phyloP scores from a whole-genome alignment of 2,888 invertebrate genomes.

The Opisthograptis luteolata region DNA sequence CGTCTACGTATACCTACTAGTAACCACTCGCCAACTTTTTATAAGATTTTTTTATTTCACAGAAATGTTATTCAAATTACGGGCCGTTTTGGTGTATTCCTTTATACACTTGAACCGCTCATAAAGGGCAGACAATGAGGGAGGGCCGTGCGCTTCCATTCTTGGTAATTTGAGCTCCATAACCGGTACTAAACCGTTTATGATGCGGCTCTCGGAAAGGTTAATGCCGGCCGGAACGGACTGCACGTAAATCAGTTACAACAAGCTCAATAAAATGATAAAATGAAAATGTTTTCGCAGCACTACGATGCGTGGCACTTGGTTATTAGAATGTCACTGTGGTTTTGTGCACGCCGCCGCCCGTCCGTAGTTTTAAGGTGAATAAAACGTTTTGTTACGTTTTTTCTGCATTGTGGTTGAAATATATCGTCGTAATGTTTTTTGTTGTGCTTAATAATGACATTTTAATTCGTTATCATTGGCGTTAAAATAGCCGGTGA shows the following conservation, averaged over 20 bases:
- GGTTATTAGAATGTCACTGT: slow-evolving; percentile 43
- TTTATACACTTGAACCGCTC: slow-evolving; percentile 73
- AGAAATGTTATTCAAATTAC: slow-evolving; percentile 76
- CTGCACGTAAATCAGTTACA: slow-evolving; percentile 66
- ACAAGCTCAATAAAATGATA: slow-evolving; percentile 61
- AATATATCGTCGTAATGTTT: slow-evolving; percentile 7
- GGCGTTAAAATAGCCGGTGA: too few relatives aligned
- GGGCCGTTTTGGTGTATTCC: slow-evolving; percentile 72
- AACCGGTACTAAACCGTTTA: slow-evolving; percentile 79
- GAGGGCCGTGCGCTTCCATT: slow-evolving; percentile 67
- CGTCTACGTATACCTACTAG: slow-evolving; percentile 34
- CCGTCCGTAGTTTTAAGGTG: slow-evolving; percentile 28
- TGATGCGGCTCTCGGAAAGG: slow-evolving; percentile 76
- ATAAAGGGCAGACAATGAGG: slow-evolving; percentile 76
- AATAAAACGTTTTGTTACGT: slow-evolving; percentile 30
- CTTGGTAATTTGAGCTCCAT: slow-evolving; percentile 77
- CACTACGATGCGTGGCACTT: slow-evolving; percentile 46
- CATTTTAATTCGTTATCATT: too few relatives aligned
- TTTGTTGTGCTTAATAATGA: too few relatives aligned
- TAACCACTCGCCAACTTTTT: slow-evolving; percentile 60
- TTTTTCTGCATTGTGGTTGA: slow-evolving; percentile 15
- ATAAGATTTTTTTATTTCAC: too few relatives aligned
- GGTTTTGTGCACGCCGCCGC: slow-evolving; percentile 34
- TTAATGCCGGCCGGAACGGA: slow-evolving; percentile 71
- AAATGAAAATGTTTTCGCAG: slow-evolving; percentile 57